Evolutionary conservation across 2,797 vertebrate species (phyloP).

Genomic region (Cyclura pinguis): DNA sequence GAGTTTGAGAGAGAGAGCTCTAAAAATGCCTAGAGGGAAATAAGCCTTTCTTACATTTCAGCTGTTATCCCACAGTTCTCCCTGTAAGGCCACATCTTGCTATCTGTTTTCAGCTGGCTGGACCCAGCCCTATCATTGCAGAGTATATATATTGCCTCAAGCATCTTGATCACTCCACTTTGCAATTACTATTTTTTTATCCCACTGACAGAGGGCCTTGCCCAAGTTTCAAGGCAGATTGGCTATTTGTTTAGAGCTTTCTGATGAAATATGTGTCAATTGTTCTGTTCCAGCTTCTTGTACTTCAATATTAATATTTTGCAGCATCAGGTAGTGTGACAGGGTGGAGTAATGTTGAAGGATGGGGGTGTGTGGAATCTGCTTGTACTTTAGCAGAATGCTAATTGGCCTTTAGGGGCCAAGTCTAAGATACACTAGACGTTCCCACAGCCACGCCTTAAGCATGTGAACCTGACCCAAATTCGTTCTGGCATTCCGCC

Average conservation of each 20-base stretch:
- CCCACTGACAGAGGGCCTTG: background rate
- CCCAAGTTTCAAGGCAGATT: slow-evolving; percentile 1
- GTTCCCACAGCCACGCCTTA: slow-evolving; percentile 70
- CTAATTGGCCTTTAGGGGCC: slow-evolving; percentile 67
- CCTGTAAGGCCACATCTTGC: background rate
- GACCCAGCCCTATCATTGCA: background rate
- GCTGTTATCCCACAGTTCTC: background rate
- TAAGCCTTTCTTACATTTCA: background rate
- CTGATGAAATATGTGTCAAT: background rate
- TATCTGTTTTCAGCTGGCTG: background rate
- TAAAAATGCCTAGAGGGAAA: background rate
- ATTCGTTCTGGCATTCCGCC: slow-evolving; percentile 57
- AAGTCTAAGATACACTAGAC: slow-evolving; percentile 57
- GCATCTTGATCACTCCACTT: background rate
- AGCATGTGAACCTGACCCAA: slow-evolving; percentile 70
- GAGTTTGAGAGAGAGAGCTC: background rate
- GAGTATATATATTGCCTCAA: background rate
- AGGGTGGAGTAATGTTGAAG: slow-evolving; percentile 57
- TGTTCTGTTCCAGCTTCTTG: slow-evolving; percentile 7
- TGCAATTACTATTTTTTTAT: slow-evolving; percentile 10
- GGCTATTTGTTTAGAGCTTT: slow-evolving; percentile 1
- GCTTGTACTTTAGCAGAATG: slow-evolving; percentile 66
- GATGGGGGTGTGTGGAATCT: slow-evolving; percentile 71
- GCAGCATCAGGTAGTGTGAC: slow-evolving; percentile 61
- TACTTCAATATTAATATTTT: slow-evolving; percentile 51